Conservation (phyloP, 2,797 vertebrate genomes). For the Botia kubotai region DNA sequence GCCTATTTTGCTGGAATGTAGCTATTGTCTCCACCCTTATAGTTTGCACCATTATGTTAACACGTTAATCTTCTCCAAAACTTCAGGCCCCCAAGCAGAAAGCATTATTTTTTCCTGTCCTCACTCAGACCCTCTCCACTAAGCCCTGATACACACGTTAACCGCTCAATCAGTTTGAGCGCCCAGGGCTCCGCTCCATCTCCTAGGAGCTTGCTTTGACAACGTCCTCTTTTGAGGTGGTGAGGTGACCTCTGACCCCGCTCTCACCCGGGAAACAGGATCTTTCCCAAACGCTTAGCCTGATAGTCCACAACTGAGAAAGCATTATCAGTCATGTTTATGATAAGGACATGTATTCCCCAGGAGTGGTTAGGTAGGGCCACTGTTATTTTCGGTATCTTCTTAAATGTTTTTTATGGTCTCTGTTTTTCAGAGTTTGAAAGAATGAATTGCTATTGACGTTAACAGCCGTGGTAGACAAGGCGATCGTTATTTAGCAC, state of each 20-base stretch:
- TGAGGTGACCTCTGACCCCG: slow-evolving; percentile 65
- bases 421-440: slow-evolving; percentile 56
- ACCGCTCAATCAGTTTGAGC: slow-evolving; percentile 61
- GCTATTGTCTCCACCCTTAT: neutral
- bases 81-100: slow-evolving; percentile 36
- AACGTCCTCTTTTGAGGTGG: slow-evolving; percentile 64
- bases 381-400: slow-evolving; percentile 24
- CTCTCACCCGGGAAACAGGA: slow-evolving; percentile 63
- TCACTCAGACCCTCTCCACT: slow-evolving; percentile 21
- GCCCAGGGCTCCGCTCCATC: slow-evolving; percentile 1
- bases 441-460: slow-evolving; percentile 68
- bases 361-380: slow-evolving; percentile 3
- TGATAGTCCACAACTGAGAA: slow-evolving; percentile 70
- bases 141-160: slow-evolving; percentile 54
- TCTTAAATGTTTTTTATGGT: slow-evolving; percentile 20
- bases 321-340: neutral
- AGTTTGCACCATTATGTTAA: slow-evolving; percentile 49
- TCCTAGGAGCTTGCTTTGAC: slow-evolving; percentile 59
- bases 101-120: slow-evolving; percentile 57
- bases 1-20: neutral
- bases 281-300: slow-evolving; percentile 68
- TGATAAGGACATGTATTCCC: slow-evolving; percentile 7
- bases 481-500: slow-evolving; percentile 61
- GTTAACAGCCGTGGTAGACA: slow-evolving; percentile 72
- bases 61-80: slow-evolving; percentile 57